Percentiles rank a stretch among this genome's conserved stretches.
Evolutionary conservation across 2,888 invertebrate species (phyloP).

Genomic region (Suillia variegata): DNA sequence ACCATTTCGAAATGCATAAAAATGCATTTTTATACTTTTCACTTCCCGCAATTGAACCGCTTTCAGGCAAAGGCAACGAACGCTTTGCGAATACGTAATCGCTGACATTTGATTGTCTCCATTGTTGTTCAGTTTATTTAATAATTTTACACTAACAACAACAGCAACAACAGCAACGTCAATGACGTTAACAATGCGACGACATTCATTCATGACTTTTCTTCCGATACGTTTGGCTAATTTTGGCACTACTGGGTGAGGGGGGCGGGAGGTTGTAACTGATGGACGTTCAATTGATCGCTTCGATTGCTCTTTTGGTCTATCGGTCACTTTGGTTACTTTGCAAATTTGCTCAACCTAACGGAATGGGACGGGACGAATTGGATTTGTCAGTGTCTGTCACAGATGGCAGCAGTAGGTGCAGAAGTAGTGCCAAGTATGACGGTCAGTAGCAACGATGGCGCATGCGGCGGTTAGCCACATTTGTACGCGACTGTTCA

Average conservation of each 20-base stretch:
- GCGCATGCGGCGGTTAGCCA: no score
- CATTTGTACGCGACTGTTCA: no score
- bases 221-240: neutral
- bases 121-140: neutral
- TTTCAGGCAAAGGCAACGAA: neutral
- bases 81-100: neutral
- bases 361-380: no score
- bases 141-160: constrained; percentile 9
- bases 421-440: neutral
- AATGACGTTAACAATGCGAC: constrained; percentile 10
- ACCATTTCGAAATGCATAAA: neutral
- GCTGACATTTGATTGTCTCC: neutral
- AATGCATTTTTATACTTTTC: neutral
- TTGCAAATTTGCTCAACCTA: no score
- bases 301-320: no score
- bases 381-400: no score
- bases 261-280: no score
- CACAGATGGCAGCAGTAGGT: no score
- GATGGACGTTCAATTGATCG: no score
- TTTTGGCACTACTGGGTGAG: neutral
- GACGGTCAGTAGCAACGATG: neutral
- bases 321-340: no score
- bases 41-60: neutral
- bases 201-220: constrained; percentile 16
- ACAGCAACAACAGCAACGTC: constrained; percentile 18